These are phyloP conservation scores for Beroe forskalii DNA, from an alignment of 37 sponge, comb jelly and placozoan species.

Conservation along the genomic window DNA sequence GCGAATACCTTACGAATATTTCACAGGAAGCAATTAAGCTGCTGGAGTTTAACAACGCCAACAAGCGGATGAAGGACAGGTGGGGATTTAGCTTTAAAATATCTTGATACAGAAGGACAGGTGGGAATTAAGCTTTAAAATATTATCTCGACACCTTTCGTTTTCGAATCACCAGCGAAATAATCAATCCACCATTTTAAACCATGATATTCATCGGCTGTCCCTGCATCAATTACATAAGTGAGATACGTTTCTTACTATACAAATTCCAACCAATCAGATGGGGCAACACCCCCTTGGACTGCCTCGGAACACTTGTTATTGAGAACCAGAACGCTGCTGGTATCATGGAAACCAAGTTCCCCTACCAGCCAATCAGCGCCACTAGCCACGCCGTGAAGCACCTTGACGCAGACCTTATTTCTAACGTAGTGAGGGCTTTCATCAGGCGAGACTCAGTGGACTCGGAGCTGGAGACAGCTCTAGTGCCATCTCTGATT, in stretches of 20 bases:
- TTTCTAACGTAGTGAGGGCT: not conserved
- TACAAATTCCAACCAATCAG: no score
- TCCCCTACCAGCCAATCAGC: not conserved
- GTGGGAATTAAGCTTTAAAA: no score
- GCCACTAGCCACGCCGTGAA: not conserved
- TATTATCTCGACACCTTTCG: no score
- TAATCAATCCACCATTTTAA: no score
- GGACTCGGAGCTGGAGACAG: not conserved
- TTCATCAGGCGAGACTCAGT: not conserved
- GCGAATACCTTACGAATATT: no score
- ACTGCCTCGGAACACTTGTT: not conserved
- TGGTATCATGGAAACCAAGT: not conserved
- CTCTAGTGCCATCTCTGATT: not conserved
- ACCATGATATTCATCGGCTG: no score
- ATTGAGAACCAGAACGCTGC: not conserved
- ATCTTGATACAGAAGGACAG: no score
- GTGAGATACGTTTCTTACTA: no score
- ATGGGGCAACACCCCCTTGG: conserved; percentile 5
- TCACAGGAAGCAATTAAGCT: not conserved
- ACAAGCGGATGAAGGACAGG: not conserved
- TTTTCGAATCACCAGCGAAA: no score
- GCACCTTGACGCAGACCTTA: conserved; percentile 3
- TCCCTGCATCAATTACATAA: no score
- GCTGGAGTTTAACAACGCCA: not conserved
- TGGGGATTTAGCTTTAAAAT: no score